Evolutionary conservation across 2,113 vertebrate species (phyloP).

Genomic region (Eulemur rufifrons): DNA sequence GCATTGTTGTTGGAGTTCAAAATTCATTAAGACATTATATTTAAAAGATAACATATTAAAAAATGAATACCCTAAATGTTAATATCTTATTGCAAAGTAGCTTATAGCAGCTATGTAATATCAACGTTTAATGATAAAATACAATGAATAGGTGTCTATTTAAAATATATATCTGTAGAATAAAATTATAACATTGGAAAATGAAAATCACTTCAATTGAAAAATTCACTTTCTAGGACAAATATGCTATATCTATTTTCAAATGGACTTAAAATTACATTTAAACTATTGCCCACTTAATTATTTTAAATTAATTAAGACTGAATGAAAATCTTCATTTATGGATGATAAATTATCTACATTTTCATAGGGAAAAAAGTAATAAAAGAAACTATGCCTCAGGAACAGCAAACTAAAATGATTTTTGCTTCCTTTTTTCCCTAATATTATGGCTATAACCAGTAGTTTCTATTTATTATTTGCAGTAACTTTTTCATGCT

Average conservation of each 20-base stretch:
- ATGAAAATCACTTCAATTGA: slow-evolving; percentile 7
- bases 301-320: neutral
- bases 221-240: neutral
- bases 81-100: neutral
- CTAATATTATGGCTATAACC: neutral
- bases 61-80: slow-evolving; percentile 18
- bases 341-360: neutral
- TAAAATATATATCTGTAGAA: neutral
- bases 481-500: slow-evolving; percentile 50
- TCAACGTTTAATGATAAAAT: neutral
- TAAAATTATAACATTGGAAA: neutral
- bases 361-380: neutral
- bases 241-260: neutral
- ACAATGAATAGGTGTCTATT: slow-evolving; percentile 21
- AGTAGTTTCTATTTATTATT: slow-evolving; percentile 45
- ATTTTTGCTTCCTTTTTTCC: slow-evolving; percentile 11
- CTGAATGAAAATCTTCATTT: neutral
- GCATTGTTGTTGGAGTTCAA: slow-evolving; percentile 46
- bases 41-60: neutral
- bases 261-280: neutral
- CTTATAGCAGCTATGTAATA: slow-evolving; percentile 24
- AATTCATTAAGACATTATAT: neutral
- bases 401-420: neutral
- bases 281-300: neutral
- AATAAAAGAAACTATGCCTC: neutral